These are phyloP conservation scores for Hemicentrotus pulcherrimus DNA, from an alignment of 35 echinoderm and acorn worm species.

Conservation along the genomic window DNA sequence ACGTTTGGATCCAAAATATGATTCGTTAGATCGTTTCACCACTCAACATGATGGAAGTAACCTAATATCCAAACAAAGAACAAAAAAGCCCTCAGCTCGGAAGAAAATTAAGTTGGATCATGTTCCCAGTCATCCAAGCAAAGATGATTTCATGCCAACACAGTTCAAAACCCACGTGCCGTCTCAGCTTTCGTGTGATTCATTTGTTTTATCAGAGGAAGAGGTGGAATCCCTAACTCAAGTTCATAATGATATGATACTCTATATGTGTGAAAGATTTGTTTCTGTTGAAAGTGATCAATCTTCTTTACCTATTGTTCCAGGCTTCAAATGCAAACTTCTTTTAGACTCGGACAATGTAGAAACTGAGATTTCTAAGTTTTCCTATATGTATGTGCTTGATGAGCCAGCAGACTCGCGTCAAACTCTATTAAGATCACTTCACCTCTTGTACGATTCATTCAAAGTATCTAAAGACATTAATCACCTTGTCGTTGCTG, in stretches of 20 bases:
- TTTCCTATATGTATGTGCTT: slow-evolving; percentile 31
- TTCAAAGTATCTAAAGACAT: not conserved
- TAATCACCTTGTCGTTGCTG: slow-evolving; percentile 71
- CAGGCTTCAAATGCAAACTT: slow-evolving; percentile 29
- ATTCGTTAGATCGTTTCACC: not conserved
- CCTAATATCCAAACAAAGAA: not conserved
- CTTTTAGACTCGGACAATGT: not conserved
- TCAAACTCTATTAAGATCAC: not conserved
- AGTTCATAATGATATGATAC: slow-evolving; percentile 7
- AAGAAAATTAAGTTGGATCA: slow-evolving; percentile 4
- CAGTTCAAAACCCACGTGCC: not conserved
- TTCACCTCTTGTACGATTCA: slow-evolving; percentile 33
- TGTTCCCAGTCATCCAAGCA: not conserved
- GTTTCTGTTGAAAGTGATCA: not conserved
- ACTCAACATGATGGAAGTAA: not conserved
- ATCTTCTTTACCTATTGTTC: not conserved
- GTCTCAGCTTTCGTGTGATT: not conserved
- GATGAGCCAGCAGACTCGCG: slow-evolving; percentile 28
- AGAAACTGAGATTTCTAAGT: not conserved
- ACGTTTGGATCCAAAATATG: slow-evolving; percentile 7
- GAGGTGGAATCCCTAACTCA: not conserved
- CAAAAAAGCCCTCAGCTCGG: slow-evolving; percentile 2
- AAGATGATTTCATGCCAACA: slow-evolving; percentile 30
- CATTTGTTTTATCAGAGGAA: not conserved
- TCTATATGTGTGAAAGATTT: slow-evolving; percentile 30